A percentile compares a stretch with the other conserved stretches of the same genome.
phyloP scores from a whole-genome alignment of 1,140 invertebrate species.

The Orchesella cincta region DNA sequence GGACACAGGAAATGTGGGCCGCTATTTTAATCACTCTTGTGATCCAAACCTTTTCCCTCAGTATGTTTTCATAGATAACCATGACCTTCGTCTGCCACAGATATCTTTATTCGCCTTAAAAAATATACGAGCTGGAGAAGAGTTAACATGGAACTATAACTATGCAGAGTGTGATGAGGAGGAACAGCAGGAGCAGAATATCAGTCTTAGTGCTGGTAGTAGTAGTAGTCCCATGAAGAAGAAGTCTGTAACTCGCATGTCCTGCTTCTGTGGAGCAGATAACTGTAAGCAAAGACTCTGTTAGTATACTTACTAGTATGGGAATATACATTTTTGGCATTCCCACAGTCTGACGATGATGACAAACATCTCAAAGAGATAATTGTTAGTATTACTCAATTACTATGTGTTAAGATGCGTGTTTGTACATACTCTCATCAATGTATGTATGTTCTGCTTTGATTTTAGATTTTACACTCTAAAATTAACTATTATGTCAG shows the following conservation, averaged over 20 bases:
- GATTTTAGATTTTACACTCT: no score
- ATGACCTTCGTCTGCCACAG: neutral
- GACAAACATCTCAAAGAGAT: no score
- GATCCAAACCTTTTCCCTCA: neutral
- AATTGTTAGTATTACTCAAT: no score
- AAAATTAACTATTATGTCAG: no score
- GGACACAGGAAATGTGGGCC: constrained; percentile 58
- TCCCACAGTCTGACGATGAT: no score
- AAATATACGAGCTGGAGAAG: neutral
- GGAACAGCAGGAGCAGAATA: neutral
- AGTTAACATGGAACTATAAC: neutral
- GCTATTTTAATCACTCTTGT: constrained; percentile 56
- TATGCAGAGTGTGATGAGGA: neutral
- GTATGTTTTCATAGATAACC: neutral
- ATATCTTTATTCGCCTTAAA: neutral
- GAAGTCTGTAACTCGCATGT: neutral
- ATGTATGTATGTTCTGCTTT: no score
- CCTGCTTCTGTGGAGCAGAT: neutral
- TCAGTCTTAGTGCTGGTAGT: neutral
- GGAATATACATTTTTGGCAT: no score
- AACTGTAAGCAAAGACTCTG: neutral
- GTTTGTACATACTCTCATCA: no score
- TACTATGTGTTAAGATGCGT: no score
- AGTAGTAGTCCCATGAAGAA: neutral
- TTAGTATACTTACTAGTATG: no score